Evolutionary conservation across 2,888 invertebrate genomes (phyloP), one percentile per base, ranked within the genome.

Genomic region (Myopa tessellatipennis): DNA sequence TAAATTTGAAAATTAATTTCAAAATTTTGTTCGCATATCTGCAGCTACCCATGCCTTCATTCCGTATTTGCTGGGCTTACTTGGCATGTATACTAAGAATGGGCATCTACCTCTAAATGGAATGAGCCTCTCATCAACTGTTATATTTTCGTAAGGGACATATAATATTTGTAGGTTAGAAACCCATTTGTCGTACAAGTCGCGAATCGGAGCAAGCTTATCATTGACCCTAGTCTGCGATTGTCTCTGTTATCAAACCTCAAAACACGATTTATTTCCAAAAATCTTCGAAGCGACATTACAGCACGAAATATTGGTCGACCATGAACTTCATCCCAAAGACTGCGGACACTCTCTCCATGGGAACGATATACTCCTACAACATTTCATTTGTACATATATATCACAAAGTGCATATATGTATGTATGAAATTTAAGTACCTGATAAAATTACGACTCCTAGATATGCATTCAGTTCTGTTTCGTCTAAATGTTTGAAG

Each of bases 161-260:
- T 55, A 77, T 14, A 65, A 67, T 16, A n/a, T 1, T 68, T n/a
- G 45, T 34, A 77, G 16, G 4, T 68, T 58, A 58, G 40, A 52
- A 38, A 67, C 58, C 68, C 68, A 68, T 73, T 68, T 73, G 12
- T 60, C 58, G 18, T 67, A 77, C 12, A 74, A 45, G 38, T 77
- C 69, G 26, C 61, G 73, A 60, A 76, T 76, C 12, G 70, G 71
- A 38, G 76, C 65, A 40, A 77, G 67, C 65, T 72, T 77, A n/a
- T 76, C 71, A 16, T 7, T 36, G 50, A 40, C 14, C 67, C 16
- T 3, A 72, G 18, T 67, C 34, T 6, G 38, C 72, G 72, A 67
- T 38, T 65, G n/a, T n/a, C n/a, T n/a, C n/a, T n/a, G n/a, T n/a
- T n/a, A n/a, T n/a, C n/a, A n/a, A n/a, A n/a, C n/a, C n/a, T n/a